phyloP scores from a whole-genome alignment of 2,888 invertebrate species.

The Crioceris asparagi region DNA sequence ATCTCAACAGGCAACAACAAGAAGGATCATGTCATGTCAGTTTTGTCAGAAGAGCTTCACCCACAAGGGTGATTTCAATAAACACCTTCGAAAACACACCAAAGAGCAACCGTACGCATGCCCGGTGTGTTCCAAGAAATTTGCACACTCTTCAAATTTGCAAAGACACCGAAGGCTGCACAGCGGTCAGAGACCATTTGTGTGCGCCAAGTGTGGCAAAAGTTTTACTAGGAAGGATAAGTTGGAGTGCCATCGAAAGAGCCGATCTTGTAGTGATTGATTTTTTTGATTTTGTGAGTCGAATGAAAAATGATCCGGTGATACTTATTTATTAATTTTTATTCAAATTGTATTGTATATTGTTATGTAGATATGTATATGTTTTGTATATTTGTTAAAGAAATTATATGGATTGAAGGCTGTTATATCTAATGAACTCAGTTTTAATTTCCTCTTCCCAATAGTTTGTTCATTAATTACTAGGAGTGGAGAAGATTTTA shows the following conservation, averaged over 20 bases:
- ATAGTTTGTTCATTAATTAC: no score
- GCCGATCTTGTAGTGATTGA: conserved; percentile 29
- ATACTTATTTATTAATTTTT: no score
- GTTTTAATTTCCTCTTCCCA: no score
- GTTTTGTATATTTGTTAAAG: no score
- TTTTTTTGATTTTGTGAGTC: no score
- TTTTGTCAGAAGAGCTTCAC: conserved; percentile 32
- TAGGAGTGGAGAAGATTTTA: no score
- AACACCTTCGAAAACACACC: conserved; percentile 34
- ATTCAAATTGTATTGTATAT: no score
- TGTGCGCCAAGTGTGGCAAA: conserved; percentile 31
- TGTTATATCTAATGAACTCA: no score
- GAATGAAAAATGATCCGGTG: no score
- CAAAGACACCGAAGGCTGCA: conserved; percentile 68
- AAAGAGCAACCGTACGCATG: conserved; percentile 34
- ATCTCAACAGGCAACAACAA: no score
- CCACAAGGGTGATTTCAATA: conserved; percentile 35
- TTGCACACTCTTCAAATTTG: conserved; percentile 51
- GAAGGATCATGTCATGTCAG: conserved; percentile 25
- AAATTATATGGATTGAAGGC: no score
- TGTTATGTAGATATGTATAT: no score
- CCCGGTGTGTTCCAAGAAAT: conserved; percentile 28
- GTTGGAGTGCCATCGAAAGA: conserved; percentile 30
- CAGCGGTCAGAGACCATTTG: conserved; percentile 62
- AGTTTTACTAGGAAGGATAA: conserved; percentile 35